Percentiles rank a stretch among this genome's conserved stretches.
These are phyloP conservation scores for Listronotus bonariensis DNA, from an alignment of 1,140 invertebrate genomes.

Conservation along the genomic window DNA sequence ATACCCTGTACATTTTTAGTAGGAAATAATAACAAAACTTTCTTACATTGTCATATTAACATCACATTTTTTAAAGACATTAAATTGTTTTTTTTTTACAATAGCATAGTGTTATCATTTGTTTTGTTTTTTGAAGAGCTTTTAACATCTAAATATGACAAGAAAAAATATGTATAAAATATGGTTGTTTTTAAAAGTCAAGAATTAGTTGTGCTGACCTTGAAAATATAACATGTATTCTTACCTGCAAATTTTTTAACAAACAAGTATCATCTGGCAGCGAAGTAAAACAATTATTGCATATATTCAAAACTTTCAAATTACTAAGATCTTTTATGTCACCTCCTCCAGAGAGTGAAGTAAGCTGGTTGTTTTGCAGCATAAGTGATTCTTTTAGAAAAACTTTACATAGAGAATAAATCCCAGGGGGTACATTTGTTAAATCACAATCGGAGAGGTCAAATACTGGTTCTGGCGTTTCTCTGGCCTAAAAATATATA, in stretches of 20 bases:
- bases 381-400: slow-evolving; percentile 73
- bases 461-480: slow-evolving; percentile 75
- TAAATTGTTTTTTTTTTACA: no score
- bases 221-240: neutral
- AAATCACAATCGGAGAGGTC: slow-evolving; percentile 75
- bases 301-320: slow-evolving; percentile 72
- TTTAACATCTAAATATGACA: no score
- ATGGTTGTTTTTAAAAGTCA: no score
- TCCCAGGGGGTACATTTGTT: slow-evolving; percentile 70
- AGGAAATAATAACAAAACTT: no score
- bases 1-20: no score
- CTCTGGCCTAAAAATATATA: slow-evolving; percentile 63
- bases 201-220: neutral
- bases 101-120: no score
- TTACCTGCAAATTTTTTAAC: slow-evolving; percentile 66
- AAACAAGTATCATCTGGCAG: slow-evolving; percentile 66
- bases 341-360: slow-evolving; percentile 71
- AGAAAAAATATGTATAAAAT: no score
- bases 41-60: no score
- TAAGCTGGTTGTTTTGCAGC: slow-evolving; percentile 70
- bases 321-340: slow-evolving; percentile 69
- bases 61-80: no score
- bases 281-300: slow-evolving; percentile 68
- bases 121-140: no score
- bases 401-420: slow-evolving; percentile 77